phyloP scores from a whole-genome alignment of 2,113 vertebrate genomes.

The Mola mola region DNA sequence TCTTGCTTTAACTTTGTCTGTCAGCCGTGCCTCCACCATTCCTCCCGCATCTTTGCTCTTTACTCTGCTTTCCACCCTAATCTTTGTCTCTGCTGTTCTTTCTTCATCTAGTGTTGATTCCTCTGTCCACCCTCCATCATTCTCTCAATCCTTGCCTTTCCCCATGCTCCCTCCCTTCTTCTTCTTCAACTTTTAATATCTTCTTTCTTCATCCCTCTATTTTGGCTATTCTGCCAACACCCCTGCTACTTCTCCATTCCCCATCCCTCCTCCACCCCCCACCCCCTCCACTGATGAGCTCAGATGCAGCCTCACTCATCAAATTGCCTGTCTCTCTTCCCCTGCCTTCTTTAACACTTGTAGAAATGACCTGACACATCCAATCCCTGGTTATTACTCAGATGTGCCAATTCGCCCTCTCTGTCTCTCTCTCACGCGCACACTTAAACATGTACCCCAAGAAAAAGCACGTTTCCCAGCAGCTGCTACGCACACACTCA shows the following conservation, averaged over 20 bases:
- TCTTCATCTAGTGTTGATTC: too few relatives aligned
- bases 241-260: conserved; percentile 6
- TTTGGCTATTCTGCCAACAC: conserved; percentile 14
- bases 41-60: too few relatives aligned
- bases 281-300: conserved; percentile 35
- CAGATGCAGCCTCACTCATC: conserved; percentile 56
- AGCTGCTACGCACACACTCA: conserved; percentile 20
- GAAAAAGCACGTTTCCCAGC: conserved; percentile 36
- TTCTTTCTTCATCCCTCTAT: not conserved
- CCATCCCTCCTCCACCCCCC: not conserved
- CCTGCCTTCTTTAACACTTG: conserved; percentile 81
- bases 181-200: not conserved
- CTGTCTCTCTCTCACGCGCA: conserved; percentile 9
- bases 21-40: too few relatives aligned
- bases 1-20: too few relatives aligned
- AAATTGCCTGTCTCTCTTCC: conserved; percentile 71
- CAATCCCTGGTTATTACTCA: conserved; percentile 82
- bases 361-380: conserved; percentile 85
- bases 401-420: conserved; percentile 67
- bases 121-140: too few relatives aligned
- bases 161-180: conserved; percentile 9
- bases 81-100: too few relatives aligned
- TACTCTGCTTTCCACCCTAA: too few relatives aligned
- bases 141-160: not conserved
- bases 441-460: conserved; percentile 37